Conservation (phyloP, 2,888 invertebrate species). For the Leptarthrus brevirostris region DNA sequence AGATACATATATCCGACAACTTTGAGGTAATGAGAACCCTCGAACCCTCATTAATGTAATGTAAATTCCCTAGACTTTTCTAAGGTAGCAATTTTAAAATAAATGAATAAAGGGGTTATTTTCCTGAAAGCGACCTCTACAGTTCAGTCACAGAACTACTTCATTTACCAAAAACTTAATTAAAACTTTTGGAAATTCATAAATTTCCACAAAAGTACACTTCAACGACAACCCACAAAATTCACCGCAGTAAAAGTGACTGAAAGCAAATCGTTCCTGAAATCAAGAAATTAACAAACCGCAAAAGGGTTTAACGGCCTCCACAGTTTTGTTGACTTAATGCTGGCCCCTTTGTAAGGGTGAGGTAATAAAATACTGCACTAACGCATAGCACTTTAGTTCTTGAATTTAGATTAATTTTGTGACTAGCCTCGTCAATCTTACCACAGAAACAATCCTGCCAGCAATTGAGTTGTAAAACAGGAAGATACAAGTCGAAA, state of each 20-base stretch:
- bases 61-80: too few species aligned
- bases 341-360: constrained; percentile 16
- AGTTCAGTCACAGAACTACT: too few species aligned
- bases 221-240: neutral
- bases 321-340: constrained; percentile 30
- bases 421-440: constrained; percentile 26
- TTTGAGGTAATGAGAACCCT: too few species aligned
- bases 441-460: constrained; percentile 1
- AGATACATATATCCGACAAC: too few species aligned
- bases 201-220: constrained; percentile 30
- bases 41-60: too few species aligned
- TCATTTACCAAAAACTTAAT: constrained; percentile 2
- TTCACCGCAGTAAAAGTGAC: constrained; percentile 24
- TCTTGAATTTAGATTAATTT: constrained; percentile 10
- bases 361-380: constrained; percentile 3
- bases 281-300: constrained; percentile 39
- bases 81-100: too few species aligned
- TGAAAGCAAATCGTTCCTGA: constrained; percentile 40
- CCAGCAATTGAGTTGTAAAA: constrained; percentile 12
- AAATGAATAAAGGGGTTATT: too few species aligned
- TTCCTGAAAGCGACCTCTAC: too few species aligned
- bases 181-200: constrained; percentile 38
- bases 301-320: constrained; percentile 33
- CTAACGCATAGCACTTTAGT: neutral
- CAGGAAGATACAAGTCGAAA: neutral